Evolutionary conservation across 2,797 vertebrate species (phyloP).

Genomic region (Crocidura indochinensis): DNA sequence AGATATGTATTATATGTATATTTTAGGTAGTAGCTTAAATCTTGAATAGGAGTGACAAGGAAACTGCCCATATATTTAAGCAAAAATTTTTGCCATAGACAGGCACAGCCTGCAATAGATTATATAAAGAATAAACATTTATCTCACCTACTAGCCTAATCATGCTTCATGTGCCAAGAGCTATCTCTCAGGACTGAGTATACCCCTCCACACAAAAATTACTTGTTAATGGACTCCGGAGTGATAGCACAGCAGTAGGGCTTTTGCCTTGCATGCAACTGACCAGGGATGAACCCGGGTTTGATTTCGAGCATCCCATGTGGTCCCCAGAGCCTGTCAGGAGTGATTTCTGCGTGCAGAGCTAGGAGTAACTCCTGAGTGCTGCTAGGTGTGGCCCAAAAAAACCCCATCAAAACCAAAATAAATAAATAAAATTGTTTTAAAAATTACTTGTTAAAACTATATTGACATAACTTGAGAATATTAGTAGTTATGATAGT

Average conservation of each 20-base stretch:
- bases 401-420: too few relatives aligned
- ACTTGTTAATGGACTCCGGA: background rate
- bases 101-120: background rate
- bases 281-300: too few relatives aligned
- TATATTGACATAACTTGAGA: background rate
- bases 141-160: background rate
- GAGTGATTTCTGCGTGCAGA: too few relatives aligned
- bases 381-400: too few relatives aligned
- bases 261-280: too few relatives aligned
- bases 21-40: constrained; percentile 14
- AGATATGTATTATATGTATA: background rate
- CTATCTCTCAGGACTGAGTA: background rate
- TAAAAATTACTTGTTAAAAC: too few relatives aligned
- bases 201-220: background rate
- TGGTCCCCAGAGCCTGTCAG: too few relatives aligned
- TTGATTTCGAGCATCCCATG: too few relatives aligned
- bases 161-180: background rate
- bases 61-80: background rate
- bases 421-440: too few relatives aligned
- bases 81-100: background rate
- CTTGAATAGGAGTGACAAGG: background rate
- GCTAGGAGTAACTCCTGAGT: too few relatives aligned
- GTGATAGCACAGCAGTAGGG: too few relatives aligned
- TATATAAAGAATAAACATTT: background rate
- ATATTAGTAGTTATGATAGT: background rate